phyloP scores from a whole-genome alignment of 1,140 invertebrate species.

The Calephelis nemesis region DNA sequence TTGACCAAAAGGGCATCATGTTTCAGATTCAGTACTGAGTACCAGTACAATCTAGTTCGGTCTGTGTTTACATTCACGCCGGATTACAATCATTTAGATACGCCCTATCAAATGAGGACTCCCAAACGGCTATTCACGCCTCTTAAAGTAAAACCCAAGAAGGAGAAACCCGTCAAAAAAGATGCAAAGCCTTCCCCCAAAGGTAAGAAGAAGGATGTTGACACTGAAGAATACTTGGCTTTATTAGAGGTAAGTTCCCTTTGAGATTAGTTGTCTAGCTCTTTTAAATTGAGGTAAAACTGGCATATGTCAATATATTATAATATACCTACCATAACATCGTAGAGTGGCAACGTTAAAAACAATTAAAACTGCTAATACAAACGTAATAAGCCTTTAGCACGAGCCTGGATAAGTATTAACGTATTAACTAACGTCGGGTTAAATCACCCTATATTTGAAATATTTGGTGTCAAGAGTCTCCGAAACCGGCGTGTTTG shows the following conservation, averaged over 20 bases:
- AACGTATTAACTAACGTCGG: not conserved
- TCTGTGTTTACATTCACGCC: slow-evolving; percentile 59
- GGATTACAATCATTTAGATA: slow-evolving; percentile 51
- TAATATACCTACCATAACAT: too few relatives aligned
- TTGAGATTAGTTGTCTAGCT: not conserved
- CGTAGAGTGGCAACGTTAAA: too few relatives aligned
- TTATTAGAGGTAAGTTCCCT: slow-evolving; percentile 45
- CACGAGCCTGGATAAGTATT: not conserved
- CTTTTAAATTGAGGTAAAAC: too few relatives aligned
- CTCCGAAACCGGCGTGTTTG: too few relatives aligned
- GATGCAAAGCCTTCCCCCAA: slow-evolving; percentile 30
- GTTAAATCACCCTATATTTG: too few relatives aligned
- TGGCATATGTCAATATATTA: too few relatives aligned
- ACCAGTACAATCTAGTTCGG: slow-evolving; percentile 60
- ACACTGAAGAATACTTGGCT: slow-evolving; percentile 57
- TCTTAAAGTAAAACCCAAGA: slow-evolving; percentile 43
- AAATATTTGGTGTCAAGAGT: too few relatives aligned
- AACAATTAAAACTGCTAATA: too few relatives aligned
- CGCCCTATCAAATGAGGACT: slow-evolving; percentile 48
- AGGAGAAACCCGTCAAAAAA: slow-evolving; percentile 48
- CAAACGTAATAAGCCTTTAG: too few relatives aligned
- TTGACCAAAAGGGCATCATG: not conserved
- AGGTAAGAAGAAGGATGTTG: slow-evolving; percentile 52
- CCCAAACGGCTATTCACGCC: slow-evolving; percentile 52
- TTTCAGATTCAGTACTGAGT: slow-evolving; percentile 65